Evolutionary conservation across 2,888 invertebrate species (phyloP), one percentile per base, ranked within the genome.

Genomic region (Phaonia tiefii): DNA sequence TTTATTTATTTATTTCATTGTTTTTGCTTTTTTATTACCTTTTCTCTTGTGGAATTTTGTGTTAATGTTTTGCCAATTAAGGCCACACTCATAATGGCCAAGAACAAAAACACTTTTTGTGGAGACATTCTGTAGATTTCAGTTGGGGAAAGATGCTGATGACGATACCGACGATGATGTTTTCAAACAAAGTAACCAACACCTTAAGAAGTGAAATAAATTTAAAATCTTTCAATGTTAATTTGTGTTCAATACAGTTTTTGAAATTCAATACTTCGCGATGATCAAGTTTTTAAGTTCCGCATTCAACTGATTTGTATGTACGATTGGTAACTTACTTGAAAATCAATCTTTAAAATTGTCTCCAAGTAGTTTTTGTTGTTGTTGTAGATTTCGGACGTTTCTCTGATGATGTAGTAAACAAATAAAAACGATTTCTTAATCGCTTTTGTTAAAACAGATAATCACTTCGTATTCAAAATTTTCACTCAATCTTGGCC

Each of bases 301-400:
- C 63, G 63, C 63, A 42, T 63, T 63, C 63, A 63, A 63, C 63
- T 63, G 42, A 63, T 63, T 63, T 63, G 42, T 42, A 22, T 22
- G 42, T 20, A 63, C 42, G 42, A 8, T 15, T 15, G 22, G 5
- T 20, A 22, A 42, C 39, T 37, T 20, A 7, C 58, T 15, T 56
- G 13, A 1, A 58, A 60, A 17, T 37, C 39, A 17, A 60, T 31
- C 26, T 31, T 56, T 56, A 58, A 60, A 37, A 60, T 17, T 22
- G 11, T 11, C 20, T 51, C 51, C 1, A 3, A 15, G 37, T 39
- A 5, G 39, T 39, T 20, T 17, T 49, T 20, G 46, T n/a, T 46
- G 51, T n/a, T n/a, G n/a, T n/a, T n/a, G n/a, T n/a, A n/a, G n/a
- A n/a, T n/a, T n/a, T n/a, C n/a, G n/a, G n/a, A n/a, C n/a, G n/a